Percentiles rank a stretch among this genome's conserved stretches.
Evolutionary conservation across 2,797 vertebrate genomes (phyloP).

Genomic region (Acipenser transmontanus): DNA sequence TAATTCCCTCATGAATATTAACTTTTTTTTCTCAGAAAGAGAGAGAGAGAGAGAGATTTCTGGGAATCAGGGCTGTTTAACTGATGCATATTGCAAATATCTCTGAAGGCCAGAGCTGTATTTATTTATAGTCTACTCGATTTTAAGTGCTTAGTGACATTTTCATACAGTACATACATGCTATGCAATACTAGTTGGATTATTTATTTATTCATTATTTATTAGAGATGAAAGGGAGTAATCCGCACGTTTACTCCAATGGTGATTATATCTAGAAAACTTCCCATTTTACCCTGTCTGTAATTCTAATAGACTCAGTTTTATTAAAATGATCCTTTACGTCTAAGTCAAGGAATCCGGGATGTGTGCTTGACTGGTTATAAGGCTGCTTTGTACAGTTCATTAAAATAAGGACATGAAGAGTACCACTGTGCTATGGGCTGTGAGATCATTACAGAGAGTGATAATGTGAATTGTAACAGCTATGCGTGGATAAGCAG

Average conservation of each 20-base stretch:
- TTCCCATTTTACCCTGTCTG: slow-evolving; percentile 29
- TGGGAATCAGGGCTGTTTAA: too few relatives aligned
- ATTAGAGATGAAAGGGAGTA: slow-evolving; percentile 24
- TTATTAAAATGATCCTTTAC: slow-evolving; percentile 41
- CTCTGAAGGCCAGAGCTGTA: too few relatives aligned
- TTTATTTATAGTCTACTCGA: not conserved
- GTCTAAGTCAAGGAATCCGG: slow-evolving; percentile 17
- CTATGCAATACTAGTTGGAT: not conserved
- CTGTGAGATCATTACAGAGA: slow-evolving; percentile 13
- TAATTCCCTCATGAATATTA: too few relatives aligned
- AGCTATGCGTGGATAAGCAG: slow-evolving; percentile 14
- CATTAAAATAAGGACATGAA: slow-evolving; percentile 30
- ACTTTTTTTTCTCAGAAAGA: too few relatives aligned
- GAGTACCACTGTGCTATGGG: slow-evolving; percentile 18
- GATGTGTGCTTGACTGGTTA: slow-evolving; percentile 31
- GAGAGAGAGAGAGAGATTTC: too few relatives aligned
- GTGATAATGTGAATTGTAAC: slow-evolving; percentile 10
- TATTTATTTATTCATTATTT: slow-evolving; percentile 14
- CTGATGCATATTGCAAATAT: too few relatives aligned
- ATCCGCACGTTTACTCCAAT: slow-evolving; percentile 12
- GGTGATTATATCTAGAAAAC: slow-evolving; percentile 24
- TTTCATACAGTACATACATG: not conserved
- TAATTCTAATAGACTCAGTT: slow-evolving; percentile 20
- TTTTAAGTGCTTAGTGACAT: too few relatives aligned
- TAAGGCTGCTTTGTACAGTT: slow-evolving; percentile 25